phyloP scores from a whole-genome alignment of 2,797 vertebrate species.

The Cyclopterus lumpus region DNA sequence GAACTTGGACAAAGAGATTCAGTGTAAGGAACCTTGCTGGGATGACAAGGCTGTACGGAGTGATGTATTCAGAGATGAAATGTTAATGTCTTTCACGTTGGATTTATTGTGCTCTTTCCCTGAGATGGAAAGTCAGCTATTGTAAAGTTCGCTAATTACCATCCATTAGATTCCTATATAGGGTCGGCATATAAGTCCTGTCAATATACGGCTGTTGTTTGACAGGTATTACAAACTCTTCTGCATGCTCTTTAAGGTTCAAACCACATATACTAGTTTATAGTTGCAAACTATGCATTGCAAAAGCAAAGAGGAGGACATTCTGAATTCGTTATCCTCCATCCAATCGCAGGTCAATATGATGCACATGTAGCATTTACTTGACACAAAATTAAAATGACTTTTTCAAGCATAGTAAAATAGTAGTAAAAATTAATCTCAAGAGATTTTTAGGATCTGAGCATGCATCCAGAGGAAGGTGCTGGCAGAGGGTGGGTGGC shows the following conservation, averaged over 20 bases:
- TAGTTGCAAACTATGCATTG: slow-evolving; percentile 83
- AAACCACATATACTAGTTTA: slow-evolving; percentile 79
- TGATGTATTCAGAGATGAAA: slow-evolving; percentile 79
- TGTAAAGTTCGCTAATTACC: slow-evolving; percentile 77
- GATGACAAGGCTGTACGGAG: slow-evolving; percentile 70
- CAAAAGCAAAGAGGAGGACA: slow-evolving; percentile 74
- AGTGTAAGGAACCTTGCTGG: slow-evolving; percentile 75
- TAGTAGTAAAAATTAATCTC: slow-evolving; percentile 25
- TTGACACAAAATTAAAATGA: slow-evolving; percentile 67
- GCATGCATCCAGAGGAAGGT: slow-evolving; percentile 71
- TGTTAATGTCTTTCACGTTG: slow-evolving; percentile 76
- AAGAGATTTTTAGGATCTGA: slow-evolving; percentile 74
- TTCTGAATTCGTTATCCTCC: slow-evolving; percentile 56
- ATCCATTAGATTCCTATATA: slow-evolving; percentile 73
- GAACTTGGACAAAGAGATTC: slow-evolving; percentile 70
- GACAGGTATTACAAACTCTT: slow-evolving; percentile 77
- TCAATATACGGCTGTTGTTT: slow-evolving; percentile 64
- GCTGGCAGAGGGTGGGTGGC: slow-evolving; percentile 47
- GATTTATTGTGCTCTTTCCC: slow-evolving; percentile 73
- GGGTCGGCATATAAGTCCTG: slow-evolving; percentile 70
- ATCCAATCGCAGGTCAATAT: slow-evolving; percentile 70
- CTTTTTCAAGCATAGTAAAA: slow-evolving; percentile 78
- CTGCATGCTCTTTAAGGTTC: slow-evolving; percentile 82
- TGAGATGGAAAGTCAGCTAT: slow-evolving; percentile 66
- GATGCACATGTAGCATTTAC: slow-evolving; percentile 80